Evolutionary conservation across 2,113 vertebrate genomes (phyloP).

Genomic region (Paramormyrops kingsleyae): DNA sequence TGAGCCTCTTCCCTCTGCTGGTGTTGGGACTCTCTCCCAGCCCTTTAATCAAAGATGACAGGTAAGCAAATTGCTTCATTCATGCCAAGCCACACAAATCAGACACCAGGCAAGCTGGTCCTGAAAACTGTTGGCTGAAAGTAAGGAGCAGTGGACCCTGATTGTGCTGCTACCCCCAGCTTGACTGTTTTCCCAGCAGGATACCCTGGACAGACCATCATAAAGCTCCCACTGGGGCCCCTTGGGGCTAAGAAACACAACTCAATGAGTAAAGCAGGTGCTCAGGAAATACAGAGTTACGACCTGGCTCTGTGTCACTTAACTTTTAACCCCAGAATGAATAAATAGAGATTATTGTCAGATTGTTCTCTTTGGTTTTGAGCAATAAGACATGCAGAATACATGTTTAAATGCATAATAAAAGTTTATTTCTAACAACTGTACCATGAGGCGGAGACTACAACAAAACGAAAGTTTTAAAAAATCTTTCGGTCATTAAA

Average conservation of each 20-base stretch:
- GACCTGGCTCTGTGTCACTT: neutral
- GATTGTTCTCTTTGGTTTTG: neutral
- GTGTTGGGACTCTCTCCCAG: neutral
- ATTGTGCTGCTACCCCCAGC: neutral
- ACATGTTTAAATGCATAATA: neutral
- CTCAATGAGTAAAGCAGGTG: neutral
- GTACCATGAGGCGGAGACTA: neutral
- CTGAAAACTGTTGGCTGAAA: constrained; percentile 36
- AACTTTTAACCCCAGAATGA: neutral
- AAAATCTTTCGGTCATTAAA: neutral
- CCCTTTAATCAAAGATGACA: constrained; percentile 47
- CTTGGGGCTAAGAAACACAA: neutral
- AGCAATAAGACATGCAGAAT: neutral
- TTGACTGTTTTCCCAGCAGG: constrained; percentile 1
- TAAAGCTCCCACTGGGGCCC: neutral
- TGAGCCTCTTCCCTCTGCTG: neutral
- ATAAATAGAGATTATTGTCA: neutral
- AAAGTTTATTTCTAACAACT: neutral
- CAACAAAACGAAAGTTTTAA: neutral
- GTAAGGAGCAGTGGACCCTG: neutral
- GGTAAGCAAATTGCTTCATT: constrained; percentile 42
- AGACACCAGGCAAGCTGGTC: constrained; percentile 52
- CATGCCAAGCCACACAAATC: constrained; percentile 45
- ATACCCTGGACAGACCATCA: neutral
- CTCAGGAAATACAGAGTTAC: neutral